phyloP scores from a whole-genome alignment of 2,113 vertebrate species.

The Alligator sinensis region DNA sequence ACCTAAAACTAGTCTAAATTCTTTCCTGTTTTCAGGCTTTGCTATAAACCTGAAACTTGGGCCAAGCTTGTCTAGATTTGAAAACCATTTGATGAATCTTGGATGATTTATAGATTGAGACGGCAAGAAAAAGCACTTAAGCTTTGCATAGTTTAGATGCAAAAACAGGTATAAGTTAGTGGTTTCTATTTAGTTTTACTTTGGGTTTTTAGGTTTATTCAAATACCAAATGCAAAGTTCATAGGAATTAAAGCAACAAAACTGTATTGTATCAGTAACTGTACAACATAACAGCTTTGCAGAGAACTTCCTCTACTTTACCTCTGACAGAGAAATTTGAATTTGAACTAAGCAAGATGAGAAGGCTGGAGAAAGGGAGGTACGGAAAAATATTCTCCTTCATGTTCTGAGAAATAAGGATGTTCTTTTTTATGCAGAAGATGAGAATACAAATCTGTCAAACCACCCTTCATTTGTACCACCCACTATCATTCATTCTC shows the following conservation, averaged over 20 bases:
- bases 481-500: constrained; percentile 54
- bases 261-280: background rate
- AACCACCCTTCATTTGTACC: constrained; percentile 11
- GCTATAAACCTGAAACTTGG: constrained; percentile 65
- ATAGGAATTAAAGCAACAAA: background rate
- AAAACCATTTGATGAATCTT: constrained; percentile 62
- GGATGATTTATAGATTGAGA: constrained; percentile 53
- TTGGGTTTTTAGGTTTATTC: constrained; percentile 20
- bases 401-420: constrained; percentile 10
- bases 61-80: constrained; percentile 61
- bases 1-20: constrained; percentile 68
- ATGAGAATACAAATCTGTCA: constrained; percentile 49
- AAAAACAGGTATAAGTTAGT: constrained; percentile 23
- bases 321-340: background rate
- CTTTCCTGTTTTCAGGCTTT: constrained; percentile 68
- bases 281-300: background rate
- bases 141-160: background rate
- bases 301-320: background rate
- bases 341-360: constrained; percentile 14
- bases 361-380: background rate
- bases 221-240: constrained; percentile 14
- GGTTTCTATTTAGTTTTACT: constrained; percentile 19
- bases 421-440: constrained; percentile 18
- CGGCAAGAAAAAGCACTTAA: constrained; percentile 51
- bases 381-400: constrained; percentile 10